Evolutionary conservation across 2,888 invertebrate genomes (phyloP).

Genomic region (Drosophila formosana): DNA sequence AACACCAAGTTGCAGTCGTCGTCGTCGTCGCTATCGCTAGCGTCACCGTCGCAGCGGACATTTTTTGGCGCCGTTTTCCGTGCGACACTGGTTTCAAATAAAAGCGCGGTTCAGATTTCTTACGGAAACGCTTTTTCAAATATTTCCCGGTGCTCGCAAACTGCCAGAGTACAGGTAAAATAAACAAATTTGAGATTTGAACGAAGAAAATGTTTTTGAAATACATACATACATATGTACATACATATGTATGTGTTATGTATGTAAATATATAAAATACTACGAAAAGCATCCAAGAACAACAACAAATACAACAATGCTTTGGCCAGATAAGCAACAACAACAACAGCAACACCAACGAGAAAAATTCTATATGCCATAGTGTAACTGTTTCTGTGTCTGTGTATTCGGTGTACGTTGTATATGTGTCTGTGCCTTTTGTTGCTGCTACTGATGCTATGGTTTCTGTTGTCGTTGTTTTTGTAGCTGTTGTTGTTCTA

Average conservation of each 20-base stretch:
- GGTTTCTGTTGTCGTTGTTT: constrained; percentile 38
- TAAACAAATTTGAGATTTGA: constrained; percentile 38
- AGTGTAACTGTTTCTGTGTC: constrained; percentile 62
- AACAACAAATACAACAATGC: constrained; percentile 33
- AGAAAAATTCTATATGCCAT: constrained; percentile 67
- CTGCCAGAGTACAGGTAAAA: constrained; percentile 54
- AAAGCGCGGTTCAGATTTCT: constrained; percentile 36
- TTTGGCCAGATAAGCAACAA: constrained; percentile 59
- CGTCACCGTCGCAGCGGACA: constrained; percentile 30
- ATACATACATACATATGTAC: neutral
- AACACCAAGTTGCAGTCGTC: constrained; percentile 14
- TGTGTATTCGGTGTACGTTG: constrained; percentile 31
- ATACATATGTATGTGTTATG: neutral
- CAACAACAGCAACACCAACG: constrained; percentile 59
- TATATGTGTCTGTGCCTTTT: constrained; percentile 54
- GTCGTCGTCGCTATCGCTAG: constrained; percentile 17
- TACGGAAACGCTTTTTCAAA: constrained; percentile 45
- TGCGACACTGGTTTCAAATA: constrained; percentile 33
- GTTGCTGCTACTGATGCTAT: constrained; percentile 44
- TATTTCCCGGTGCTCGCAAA: neutral
- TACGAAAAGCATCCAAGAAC: constrained; percentile 43
- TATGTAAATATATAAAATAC: constrained; percentile 40
- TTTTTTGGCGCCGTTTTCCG: constrained; percentile 71
- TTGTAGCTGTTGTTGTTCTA: constrained; percentile 64
- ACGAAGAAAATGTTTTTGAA: constrained; percentile 38